Evolutionary conservation across 1,140 invertebrate species (phyloP), one percentile per base, ranked within the genome.

Genomic region (Drosophila nasuta): DNA sequence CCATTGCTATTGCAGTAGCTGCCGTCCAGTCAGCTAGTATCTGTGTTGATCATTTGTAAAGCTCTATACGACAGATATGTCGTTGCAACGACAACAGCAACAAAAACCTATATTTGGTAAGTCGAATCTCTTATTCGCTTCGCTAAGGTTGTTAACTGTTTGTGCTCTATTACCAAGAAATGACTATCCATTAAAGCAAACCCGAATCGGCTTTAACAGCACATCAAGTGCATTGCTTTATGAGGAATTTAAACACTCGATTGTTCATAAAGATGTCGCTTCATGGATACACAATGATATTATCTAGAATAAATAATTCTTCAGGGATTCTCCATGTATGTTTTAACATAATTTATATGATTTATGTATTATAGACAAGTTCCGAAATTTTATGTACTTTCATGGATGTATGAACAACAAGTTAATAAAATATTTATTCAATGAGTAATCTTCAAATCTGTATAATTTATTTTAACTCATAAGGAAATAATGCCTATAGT

Each of bases 21-120:
- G 52, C 65, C 68, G 58, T 66, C 75, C 78, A 54, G 72, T 79
- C 58, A 59, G 75, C 68, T 33, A 56, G 80, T 89, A 89, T 89
- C 85, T 89, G 68, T 89, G 85, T 89, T 89, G 81, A 89, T 89
- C 85, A 89, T 89, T 89, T 89, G 85, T 89, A 75, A 83, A 64
- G 77, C 65, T 62, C 69, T 79, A 74, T 86, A 75, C 75, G 75
- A 89, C 81, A 89, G 81, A 89, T 81, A 81, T 85, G 82, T 70
- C 69, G 46, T 54, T 75, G 71, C 45, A 57, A 58, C 71, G 63
- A 38, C 63, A 67, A 59, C 46, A 69, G 13, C 46, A 67, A 25
- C 71, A 56, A 56, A 56, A 73, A 38, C 25, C 57, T 69, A 62
- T 59, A 54, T 76, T 64, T 65, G 56, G 60, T 33, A 51, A 54